phyloP scores from a whole-genome alignment of 2,797 vertebrate genomes.

The Manis pentadactyla region DNA sequence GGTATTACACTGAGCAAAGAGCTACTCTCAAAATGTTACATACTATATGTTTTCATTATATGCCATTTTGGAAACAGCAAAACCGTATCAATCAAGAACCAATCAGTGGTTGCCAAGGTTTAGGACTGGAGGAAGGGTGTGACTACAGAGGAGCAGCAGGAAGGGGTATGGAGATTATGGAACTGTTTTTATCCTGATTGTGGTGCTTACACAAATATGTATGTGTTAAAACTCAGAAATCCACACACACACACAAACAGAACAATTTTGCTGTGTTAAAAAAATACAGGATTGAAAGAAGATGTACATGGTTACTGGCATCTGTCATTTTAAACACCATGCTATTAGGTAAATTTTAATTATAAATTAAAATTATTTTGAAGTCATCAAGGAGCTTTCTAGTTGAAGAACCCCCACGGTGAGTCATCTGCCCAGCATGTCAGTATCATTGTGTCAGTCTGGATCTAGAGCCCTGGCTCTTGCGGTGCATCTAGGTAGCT shows the following conservation, averaged over 20 bases:
- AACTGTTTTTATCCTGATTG: not conserved
- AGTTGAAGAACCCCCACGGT: not conserved
- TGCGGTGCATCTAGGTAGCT: not conserved
- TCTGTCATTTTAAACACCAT: not conserved
- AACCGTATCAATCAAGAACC: not conserved
- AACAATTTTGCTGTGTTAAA: not conserved
- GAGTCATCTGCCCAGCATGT: not conserved
- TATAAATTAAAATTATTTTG: not conserved
- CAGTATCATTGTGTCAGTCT: not conserved
- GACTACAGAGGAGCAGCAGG: not conserved
- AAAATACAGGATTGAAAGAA: not conserved
- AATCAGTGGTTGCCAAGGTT: not conserved
- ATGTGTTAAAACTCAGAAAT: not conserved
- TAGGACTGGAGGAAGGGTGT: not conserved
- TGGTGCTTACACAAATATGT: not conserved
- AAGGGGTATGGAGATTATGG: not conserved
- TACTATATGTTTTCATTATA: not conserved
- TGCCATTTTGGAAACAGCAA: not conserved
- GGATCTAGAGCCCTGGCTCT: not conserved
- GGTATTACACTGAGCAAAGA: not conserved
- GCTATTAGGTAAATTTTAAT: conserved; percentile 26
- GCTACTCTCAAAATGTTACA: not conserved
- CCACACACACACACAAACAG: not conserved
- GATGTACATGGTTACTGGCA: not conserved
- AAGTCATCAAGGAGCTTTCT: not conserved